These are phyloP conservation scores for Hydraecia micacea DNA, from an alignment of 2,888 invertebrate species.

Conservation along the genomic window DNA sequence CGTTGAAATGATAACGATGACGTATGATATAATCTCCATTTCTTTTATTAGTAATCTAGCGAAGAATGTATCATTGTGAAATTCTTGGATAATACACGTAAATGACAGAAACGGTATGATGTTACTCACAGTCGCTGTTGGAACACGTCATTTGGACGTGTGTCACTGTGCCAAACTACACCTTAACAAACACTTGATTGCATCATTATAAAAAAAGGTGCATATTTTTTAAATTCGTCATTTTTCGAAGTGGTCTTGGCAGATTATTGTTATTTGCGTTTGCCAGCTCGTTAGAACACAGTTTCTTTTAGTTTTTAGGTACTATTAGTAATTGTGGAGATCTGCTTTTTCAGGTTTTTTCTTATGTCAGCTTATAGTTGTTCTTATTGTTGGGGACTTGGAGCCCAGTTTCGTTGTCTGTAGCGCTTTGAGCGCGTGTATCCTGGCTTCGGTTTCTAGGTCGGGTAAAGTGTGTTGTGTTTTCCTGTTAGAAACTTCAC, in stretches of 20 bases:
- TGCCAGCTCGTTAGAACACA: neutral
- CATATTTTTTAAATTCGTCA: conserved; percentile 51
- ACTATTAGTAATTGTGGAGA: neutral
- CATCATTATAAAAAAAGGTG: conserved; percentile 39
- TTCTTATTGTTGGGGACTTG: neutral
- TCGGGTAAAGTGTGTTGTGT: neutral
- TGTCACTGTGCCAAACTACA: conserved; percentile 37
- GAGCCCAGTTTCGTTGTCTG: no score
- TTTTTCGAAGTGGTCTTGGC: conserved; percentile 34
- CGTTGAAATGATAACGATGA: neutral
- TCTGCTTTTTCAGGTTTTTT: conserved; percentile 1
- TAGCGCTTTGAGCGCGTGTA: neutral
- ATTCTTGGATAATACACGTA: conserved; percentile 23
- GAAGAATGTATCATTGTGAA: conserved; percentile 25
- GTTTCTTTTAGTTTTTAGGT: neutral
- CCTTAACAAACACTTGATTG: conserved; percentile 33
- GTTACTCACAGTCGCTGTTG: conserved; percentile 4
- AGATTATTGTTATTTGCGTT: conserved; percentile 12
- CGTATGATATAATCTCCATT: neutral
- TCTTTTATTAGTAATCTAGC: neutral
- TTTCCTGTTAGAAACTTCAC: neutral
- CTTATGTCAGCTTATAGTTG: neutral
- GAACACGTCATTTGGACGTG: conserved; percentile 21
- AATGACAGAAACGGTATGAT: neutral
- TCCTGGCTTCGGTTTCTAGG: no score